These are phyloP conservation scores for Merops nubicus DNA, from an alignment of 2,113 vertebrate genomes.

Conservation along the genomic window DNA sequence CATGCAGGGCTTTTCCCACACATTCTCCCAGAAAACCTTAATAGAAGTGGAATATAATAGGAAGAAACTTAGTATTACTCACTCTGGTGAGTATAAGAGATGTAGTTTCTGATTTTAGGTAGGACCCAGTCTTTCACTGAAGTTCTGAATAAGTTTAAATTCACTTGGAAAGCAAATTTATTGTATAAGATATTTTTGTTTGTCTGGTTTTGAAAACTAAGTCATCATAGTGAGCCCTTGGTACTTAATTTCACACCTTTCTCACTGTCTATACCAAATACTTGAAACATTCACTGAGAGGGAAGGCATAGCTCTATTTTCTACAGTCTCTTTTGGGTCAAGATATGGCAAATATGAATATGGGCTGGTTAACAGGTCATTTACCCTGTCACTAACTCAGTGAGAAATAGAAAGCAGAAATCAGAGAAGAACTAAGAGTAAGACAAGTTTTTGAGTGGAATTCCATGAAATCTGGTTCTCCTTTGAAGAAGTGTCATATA, in stretches of 20 bases:
- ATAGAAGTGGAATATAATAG: neutral
- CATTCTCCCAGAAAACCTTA: neutral
- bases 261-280: neutral
- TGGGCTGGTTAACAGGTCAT: neutral
- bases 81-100: neutral
- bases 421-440: neutral
- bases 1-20: neutral
- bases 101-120: neutral
- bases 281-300: neutral
- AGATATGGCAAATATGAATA: neutral
- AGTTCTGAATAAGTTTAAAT: neutral
- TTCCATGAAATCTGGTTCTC: neutral
- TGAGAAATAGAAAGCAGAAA: neutral
- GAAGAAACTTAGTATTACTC: neutral
- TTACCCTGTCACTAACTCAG: neutral
- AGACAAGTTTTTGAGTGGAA: neutral
- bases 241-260: neutral
- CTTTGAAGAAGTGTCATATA: neutral
- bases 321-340: neutral
- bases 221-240: neutral
- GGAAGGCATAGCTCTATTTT: neutral
- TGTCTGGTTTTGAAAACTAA: neutral
- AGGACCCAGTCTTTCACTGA: neutral
- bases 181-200: neutral
- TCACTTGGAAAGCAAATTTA: neutral